Conservation (phyloP, 2,797 vertebrate species). For the Morus bassanus region DNA sequence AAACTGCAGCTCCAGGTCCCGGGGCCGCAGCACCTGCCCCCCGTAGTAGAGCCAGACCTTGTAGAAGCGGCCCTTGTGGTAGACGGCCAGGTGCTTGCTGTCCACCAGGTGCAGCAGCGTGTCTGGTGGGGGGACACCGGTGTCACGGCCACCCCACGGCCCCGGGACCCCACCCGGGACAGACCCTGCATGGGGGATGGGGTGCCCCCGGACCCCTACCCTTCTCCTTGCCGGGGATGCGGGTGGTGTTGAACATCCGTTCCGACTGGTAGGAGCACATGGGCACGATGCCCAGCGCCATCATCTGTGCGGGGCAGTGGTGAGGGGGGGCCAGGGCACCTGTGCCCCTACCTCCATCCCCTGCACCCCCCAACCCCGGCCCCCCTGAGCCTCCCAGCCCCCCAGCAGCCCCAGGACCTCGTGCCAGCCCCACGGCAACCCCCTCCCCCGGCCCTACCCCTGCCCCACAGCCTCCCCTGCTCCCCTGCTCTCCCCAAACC, state of each 20-base stretch:
- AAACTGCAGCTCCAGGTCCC: slow-evolving; percentile 90
- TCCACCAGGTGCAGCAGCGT: slow-evolving; percentile 86
- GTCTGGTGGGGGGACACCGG: slow-evolving; percentile 34
- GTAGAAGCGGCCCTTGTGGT: slow-evolving; percentile 90
- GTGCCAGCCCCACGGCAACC: neutral
- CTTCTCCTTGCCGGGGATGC: slow-evolving; percentile 88
- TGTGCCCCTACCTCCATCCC: neutral
- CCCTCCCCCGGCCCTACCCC: neutral
- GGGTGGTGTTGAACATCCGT: slow-evolving; percentile 94
- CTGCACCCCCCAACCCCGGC: neutral
- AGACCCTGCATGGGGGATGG: neutral
- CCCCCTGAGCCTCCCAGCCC: no score
- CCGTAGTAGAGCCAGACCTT: slow-evolving; percentile 90
- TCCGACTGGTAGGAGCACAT: slow-evolving; percentile 96
- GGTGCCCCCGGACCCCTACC: slow-evolving; percentile 67
- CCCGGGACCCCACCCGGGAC: neutral
- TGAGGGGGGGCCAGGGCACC: no score
- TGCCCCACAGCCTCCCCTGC: no score
- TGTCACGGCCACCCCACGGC: neutral
- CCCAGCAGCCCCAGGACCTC: neutral
- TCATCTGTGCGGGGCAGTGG: slow-evolving; percentile 74
- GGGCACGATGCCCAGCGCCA: slow-evolving; percentile 87
- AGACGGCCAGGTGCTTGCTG: slow-evolving; percentile 89
- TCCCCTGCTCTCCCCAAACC: neutral
- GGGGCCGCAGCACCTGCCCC: slow-evolving; percentile 85